phyloP scores from a whole-genome alignment of 2,888 invertebrate genomes.

The Anthrax anthrax region DNA sequence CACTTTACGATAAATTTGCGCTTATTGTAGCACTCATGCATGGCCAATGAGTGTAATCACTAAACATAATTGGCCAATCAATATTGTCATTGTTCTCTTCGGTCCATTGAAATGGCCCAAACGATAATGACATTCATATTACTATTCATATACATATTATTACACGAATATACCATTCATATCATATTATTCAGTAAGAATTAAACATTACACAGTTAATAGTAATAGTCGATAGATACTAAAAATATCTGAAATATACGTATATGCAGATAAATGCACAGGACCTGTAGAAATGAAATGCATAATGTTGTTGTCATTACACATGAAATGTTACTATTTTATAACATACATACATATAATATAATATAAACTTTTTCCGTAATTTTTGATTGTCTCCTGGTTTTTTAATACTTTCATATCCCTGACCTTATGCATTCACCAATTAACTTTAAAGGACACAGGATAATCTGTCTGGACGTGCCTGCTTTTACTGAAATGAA shows the following conservation, averaged over 20 bases:
- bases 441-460: conserved; percentile 18
- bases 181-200: neutral
- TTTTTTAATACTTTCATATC: too few relatives aligned
- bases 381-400: too few relatives aligned
- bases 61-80: conserved; percentile 35
- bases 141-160: neutral
- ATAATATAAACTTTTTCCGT: too few relatives aligned
- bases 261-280: too few relatives aligned
- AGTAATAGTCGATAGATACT: conserved; percentile 9
- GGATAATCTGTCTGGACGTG: conserved; percentile 17
- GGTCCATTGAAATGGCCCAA: neutral
- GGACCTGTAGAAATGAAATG: too few relatives aligned
- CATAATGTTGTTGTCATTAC: too few relatives aligned
- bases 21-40: conserved; percentile 16
- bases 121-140: neutral
- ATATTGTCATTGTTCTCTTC: conserved; percentile 27
- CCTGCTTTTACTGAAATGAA: too few relatives aligned
- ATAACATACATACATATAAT: too few relatives aligned
- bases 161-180: neutral
- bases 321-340: too few relatives aligned
- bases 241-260: too few relatives aligned
- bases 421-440: conserved; percentile 13
- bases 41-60: conserved; percentile 20
- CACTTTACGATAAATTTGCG: conserved; percentile 3
- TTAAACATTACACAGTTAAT: neutral